Base-by-base conservation (phyloP, 2,888 invertebrate genomes). In the Chironomus tentans region DNA sequence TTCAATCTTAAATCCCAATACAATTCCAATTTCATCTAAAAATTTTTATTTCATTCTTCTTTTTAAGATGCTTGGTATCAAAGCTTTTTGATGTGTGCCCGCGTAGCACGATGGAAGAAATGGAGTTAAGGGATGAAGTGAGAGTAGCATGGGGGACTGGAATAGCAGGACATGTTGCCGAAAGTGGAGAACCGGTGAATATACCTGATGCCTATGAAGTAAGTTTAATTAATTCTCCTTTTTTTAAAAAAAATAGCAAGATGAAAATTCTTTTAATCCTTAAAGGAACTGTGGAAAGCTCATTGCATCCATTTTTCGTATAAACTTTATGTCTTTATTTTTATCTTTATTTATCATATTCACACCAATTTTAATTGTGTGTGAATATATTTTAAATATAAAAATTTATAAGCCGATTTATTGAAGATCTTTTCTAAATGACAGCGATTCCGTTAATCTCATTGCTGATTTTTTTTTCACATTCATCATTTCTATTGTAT, bases 201-300 rank as follows among this genome's bases (percentile, higher is more conserved):
- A 97, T 97, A 84, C 94, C 95, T 77, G 95, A 97, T 84, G 97
- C 96, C 76, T 97, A 97, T 85, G 91, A 95, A 91, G 94, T 92
- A 81, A 82, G 81, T 77, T 78, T 0, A 38, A 21, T 1, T 10
- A 50, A 50, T 15, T 4, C n/a, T 65, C n/a, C 6, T 21, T 65
- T 65, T 22, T 6, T 65, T 4, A 4, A 65, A 28, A 28, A 28
- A 4, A 5, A 15, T 65, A 18, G 1, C 2, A 62, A n/a, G n/a
- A n/a, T n/a, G n/a, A n/a, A n/a, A n/a, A n/a, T n/a, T n/a, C n/a
- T n/a, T n/a, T n/a, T n/a, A n/a, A n/a, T n/a, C n/a, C n/a, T n/a
- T n/a, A n/a, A n/a, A n/a, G n/a, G n/a, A n/a, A n/a, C n/a, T n/a
- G n/a, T n/a, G n/a, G n/a, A n/a, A 62, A 18, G 2, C 21, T 62